Evolutionary conservation across 1,140 invertebrate species (phyloP).

Genomic region (Harlomillsia oculata): DNA sequence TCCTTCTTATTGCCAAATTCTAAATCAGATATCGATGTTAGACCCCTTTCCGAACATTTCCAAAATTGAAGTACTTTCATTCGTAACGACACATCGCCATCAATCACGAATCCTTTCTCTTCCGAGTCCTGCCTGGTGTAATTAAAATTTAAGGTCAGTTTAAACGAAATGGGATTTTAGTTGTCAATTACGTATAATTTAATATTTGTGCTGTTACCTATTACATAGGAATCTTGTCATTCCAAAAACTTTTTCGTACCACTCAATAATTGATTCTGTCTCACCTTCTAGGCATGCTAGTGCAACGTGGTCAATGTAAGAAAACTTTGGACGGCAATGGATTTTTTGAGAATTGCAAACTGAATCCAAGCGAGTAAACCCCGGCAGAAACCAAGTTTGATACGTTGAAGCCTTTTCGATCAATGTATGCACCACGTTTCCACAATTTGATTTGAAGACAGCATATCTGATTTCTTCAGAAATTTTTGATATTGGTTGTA

Average conservation of each 20-base stretch:
- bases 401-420: slow-evolving; percentile 42
- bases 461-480: slow-evolving; percentile 39
- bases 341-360: background rate
- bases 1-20: background rate
- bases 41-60: slow-evolving; percentile 45
- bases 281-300: slow-evolving; percentile 41
- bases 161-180: no score
- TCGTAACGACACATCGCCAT: slow-evolving; percentile 38
- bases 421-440: slow-evolving; percentile 46
- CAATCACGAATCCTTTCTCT: slow-evolving; percentile 43
- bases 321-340: slow-evolving; percentile 11
- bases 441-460: slow-evolving; percentile 43
- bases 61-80: slow-evolving; percentile 48
- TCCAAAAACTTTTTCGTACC: slow-evolving; percentile 45
- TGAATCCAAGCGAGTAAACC: slow-evolving; percentile 35
- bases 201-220: slow-evolving; percentile 40
- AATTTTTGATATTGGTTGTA: no score
- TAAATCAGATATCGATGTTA: slow-evolving; percentile 33
- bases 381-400: slow-evolving; percentile 43
- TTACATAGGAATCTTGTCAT: slow-evolving; percentile 47
- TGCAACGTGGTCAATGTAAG: slow-evolving; percentile 46
- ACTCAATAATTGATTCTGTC: slow-evolving; percentile 40
- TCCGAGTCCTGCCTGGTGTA: slow-evolving; percentile 37
- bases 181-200: no score
- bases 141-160: no score